These are phyloP conservation scores for Entelurus aequoreus DNA, from an alignment of 2,113 vertebrate species.

Conservation along the genomic window DNA sequence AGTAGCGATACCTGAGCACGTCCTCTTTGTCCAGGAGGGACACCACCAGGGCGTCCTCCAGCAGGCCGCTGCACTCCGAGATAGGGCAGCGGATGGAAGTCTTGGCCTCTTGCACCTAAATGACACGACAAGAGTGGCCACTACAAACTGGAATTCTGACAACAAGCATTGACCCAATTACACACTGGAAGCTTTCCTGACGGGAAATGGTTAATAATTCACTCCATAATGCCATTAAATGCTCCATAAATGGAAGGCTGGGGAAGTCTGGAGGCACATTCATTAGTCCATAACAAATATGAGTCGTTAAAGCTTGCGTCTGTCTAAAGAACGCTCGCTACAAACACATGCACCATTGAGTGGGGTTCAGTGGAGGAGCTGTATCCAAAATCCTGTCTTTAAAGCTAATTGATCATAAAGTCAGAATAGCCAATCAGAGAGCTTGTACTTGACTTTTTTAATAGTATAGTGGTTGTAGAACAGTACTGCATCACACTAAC, in stretches of 20 bases:
- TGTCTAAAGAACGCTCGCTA: background rate
- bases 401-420: no score
- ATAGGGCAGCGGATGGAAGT: slow-evolving; percentile 86
- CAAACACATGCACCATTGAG: background rate
- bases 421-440: no score
- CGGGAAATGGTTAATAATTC: slow-evolving; percentile 28
- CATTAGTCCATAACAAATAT: background rate
- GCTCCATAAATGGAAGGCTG: slow-evolving; percentile 5
- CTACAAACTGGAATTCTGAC: background rate
- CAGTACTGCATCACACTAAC: no score
- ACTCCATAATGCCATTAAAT: slow-evolving; percentile 6
- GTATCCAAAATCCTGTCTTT: no score
- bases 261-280: slow-evolving; percentile 2
- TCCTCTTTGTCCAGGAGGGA: slow-evolving; percentile 84
- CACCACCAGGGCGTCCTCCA: slow-evolving; percentile 85
- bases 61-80: slow-evolving; percentile 87
- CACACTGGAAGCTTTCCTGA: background rate
- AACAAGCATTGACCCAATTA: background rate
- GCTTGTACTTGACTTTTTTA: no score
- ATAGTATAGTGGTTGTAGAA: no score
- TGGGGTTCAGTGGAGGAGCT: background rate
- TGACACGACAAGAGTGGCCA: slow-evolving; percentile 9
- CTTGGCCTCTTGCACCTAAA: slow-evolving; percentile 85
- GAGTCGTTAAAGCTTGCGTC: background rate
- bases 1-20: slow-evolving; percentile 90